These are phyloP conservation scores for Gymnoscelis rufifasciata DNA, from an alignment of 2,888 invertebrate species.

Conservation along the genomic window DNA sequence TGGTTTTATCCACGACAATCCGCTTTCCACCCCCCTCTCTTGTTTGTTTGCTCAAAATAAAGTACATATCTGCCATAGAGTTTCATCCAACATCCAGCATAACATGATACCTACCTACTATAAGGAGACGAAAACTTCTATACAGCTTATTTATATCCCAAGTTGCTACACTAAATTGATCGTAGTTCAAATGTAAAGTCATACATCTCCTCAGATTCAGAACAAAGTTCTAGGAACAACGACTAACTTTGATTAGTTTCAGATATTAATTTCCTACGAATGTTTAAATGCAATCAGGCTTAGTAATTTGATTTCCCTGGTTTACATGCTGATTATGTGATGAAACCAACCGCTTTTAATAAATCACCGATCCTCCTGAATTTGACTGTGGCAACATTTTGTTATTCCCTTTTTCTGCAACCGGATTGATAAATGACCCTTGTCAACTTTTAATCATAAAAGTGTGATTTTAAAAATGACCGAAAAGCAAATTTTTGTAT, in stretches of 20 bases:
- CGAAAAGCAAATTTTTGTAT: not conserved
- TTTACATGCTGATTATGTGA: slow-evolving; percentile 7
- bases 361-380: slow-evolving; percentile 20
- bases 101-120: too few species aligned
- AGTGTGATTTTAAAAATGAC: slow-evolving; percentile 1
- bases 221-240: slow-evolving; percentile 36
- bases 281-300: slow-evolving; percentile 51
- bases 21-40: not conserved
- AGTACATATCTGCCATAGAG: too few species aligned
- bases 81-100: too few species aligned
- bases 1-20: not conserved
- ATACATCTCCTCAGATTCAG: slow-evolving; percentile 14
- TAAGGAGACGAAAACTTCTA: not conserved
- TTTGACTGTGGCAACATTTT: slow-evolving; percentile 17
- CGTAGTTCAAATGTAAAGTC: slow-evolving; percentile 1
- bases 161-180: too few species aligned
- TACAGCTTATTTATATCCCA: not conserved
- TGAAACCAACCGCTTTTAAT: slow-evolving; percentile 14
- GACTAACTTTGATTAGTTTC: slow-evolving; percentile 64
- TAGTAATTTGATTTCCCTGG: slow-evolving; percentile 23
- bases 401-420: slow-evolving; percentile 13
- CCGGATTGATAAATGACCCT: slow-evolving; percentile 15
- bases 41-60: not conserved
- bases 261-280: slow-evolving; percentile 57
- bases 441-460: slow-evolving; percentile 12